Percentiles rank a stretch among this genome's conserved stretches.
Evolutionary conservation across 2,888 invertebrate genomes (phyloP).

Genomic region (Eupeodes luniger): DNA sequence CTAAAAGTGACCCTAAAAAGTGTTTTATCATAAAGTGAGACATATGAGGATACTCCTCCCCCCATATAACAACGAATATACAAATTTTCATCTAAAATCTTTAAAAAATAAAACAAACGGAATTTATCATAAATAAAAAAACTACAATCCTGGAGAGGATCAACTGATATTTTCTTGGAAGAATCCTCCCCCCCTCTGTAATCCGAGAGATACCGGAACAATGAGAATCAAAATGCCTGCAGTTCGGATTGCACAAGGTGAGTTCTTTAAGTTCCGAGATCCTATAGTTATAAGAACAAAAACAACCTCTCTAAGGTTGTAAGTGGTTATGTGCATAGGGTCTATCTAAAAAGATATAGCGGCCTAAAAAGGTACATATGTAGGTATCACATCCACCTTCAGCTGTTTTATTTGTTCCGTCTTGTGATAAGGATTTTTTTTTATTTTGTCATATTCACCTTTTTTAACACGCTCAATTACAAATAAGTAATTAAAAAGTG

Average conservation of each 20-base stretch:
- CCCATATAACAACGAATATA: neutral
- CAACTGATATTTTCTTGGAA: slow-evolving; percentile 52
- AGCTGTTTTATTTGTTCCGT: slow-evolving; percentile 56
- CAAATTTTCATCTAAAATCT: neutral
- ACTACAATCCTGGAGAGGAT: slow-evolving; percentile 69
- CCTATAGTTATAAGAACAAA: no score
- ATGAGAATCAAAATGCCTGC: slow-evolving; percentile 99
- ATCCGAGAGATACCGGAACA: slow-evolving; percentile 84
- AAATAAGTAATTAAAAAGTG: slow-evolving; percentile 73
- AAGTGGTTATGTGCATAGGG: no score
- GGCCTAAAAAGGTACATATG: neutral
- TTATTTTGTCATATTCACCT: slow-evolving; percentile 18
- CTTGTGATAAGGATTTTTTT: slow-evolving; percentile 63
- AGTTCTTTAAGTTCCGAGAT: slow-evolving; percentile 81
- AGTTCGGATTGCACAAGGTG: slow-evolving; percentile 98
- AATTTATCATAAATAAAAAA: neutral
- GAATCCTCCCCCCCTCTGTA: slow-evolving; percentile 29
- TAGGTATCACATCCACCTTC: neutral
- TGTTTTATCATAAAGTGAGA: slow-evolving; percentile 10
- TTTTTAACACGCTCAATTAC: slow-evolving; percentile 66
- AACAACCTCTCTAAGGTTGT: no score
- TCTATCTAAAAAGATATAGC: no score
- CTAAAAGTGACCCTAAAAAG: slow-evolving; percentile 32
- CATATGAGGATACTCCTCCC: slow-evolving; percentile 28
- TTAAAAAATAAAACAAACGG: neutral